A percentile compares a stretch with the other conserved stretches of the same genome.
These are phyloP conservation scores for Tetragnatha montana DNA, from an alignment of 2,888 invertebrate genomes.

Conservation along the genomic window DNA sequence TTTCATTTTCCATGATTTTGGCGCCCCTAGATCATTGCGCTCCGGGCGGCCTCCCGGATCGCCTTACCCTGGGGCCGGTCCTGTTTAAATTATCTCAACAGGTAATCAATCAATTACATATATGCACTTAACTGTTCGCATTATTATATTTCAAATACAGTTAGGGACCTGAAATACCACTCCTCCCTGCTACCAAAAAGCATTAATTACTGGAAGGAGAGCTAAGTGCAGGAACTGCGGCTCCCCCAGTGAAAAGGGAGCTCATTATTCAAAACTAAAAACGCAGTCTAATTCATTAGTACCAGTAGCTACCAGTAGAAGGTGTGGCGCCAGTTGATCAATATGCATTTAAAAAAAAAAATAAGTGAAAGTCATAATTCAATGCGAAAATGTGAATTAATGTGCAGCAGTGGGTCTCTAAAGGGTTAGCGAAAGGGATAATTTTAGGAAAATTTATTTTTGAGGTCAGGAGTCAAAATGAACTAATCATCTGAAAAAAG, in stretches of 20 bases:
- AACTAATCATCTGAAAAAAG: not conserved
- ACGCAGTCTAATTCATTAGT: conserved; percentile 9
- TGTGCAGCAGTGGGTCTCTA: not conserved
- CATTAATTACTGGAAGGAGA: not conserved
- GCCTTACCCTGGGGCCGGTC: too few species aligned
- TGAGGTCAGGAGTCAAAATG: not conserved
- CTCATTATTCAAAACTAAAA: conserved; percentile 26
- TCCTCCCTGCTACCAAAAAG: not conserved
- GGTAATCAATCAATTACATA: too few species aligned
- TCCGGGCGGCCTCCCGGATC: too few species aligned
- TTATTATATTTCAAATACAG: too few species aligned
- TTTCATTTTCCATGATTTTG: too few species aligned
- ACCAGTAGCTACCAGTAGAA: not conserved
- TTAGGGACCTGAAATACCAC: not conserved
- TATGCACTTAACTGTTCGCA: too few species aligned
- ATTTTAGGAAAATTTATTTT: not conserved
- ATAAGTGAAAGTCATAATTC: not conserved
- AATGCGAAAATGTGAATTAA: not conserved
- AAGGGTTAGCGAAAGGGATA: not conserved
- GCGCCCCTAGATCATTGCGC: too few species aligned
- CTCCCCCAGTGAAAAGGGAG: conserved; percentile 4
- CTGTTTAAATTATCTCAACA: too few species aligned
- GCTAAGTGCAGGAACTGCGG: conserved; percentile 9
- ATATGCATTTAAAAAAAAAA: not conserved
- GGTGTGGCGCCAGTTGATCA: conserved; percentile 11